Evolutionary conservation across 2,113 vertebrate genomes (phyloP).

Genomic region (Protobothrops mucrosquamatus): DNA sequence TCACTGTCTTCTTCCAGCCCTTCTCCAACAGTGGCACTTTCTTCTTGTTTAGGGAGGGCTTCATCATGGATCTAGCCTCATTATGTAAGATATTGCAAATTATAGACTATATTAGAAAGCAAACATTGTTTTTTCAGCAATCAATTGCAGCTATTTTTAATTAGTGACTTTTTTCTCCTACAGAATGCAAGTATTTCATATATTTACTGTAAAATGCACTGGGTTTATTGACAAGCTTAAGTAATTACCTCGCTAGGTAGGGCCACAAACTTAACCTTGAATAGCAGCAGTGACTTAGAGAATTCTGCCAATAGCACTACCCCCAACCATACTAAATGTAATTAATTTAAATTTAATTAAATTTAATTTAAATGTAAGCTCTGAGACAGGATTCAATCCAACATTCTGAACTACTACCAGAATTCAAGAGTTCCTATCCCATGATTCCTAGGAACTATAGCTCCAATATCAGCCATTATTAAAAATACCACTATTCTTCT

Average conservation of each 20-base stretch:
- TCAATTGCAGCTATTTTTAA: neutral
- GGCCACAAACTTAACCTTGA: neutral
- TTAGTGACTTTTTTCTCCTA: neutral
- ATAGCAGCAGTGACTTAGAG: neutral
- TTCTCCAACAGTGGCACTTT: neutral
- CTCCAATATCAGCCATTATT: too few relatives aligned
- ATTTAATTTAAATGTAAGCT: neutral
- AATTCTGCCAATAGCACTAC: neutral
- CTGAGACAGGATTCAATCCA: neutral
- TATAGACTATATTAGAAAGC: neutral
- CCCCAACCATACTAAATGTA: neutral
- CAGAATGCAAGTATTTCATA: neutral
- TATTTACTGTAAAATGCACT: neutral
- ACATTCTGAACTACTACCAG: neutral
- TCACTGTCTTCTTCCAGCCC: neutral
- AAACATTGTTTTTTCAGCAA: neutral
- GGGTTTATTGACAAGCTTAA: neutral
- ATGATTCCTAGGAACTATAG: neutral
- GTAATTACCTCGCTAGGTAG: neutral
- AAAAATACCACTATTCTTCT: neutral
- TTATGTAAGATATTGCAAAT: neutral
- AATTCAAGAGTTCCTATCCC: neutral
- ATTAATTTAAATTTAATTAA: neutral
- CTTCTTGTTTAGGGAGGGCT: conserved; percentile 5
- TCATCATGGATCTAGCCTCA: conserved; percentile 26